These are phyloP conservation scores for Nymphalis polychloros DNA, from an alignment of 2,888 invertebrate species.

Conservation along the genomic window DNA sequence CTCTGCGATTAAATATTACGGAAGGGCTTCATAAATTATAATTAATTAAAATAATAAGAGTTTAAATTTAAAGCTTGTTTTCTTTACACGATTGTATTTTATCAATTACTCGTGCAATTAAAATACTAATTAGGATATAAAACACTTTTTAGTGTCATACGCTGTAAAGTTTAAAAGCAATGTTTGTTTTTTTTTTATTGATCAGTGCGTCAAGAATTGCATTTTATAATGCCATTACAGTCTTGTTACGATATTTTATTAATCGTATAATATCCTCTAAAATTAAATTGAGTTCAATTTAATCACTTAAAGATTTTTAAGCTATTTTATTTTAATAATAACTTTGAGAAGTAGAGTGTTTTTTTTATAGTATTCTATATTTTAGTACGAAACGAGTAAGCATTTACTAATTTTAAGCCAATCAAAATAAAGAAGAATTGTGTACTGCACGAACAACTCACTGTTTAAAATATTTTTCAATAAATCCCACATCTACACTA, in stretches of 20 bases:
- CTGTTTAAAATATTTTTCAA: not conserved
- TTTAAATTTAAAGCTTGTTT: not conserved
- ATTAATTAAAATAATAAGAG: not conserved
- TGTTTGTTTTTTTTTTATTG: not conserved
- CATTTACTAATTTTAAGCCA: no score
- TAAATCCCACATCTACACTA: not conserved
- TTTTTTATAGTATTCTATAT: no score
- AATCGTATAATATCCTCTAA: not conserved
- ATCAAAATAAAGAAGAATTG: no score
- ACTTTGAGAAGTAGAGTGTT: no score
- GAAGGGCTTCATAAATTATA: no score
- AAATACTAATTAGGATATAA: not conserved
- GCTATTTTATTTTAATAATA: no score
- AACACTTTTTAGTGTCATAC: not conserved
- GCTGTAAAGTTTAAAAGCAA: not conserved
- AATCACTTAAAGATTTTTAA: not conserved
- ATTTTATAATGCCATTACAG: not conserved
- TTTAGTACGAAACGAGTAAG: no score
- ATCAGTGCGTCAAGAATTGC: not conserved
- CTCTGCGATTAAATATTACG: no score
- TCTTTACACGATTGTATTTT: not conserved
- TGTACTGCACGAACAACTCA: no score
- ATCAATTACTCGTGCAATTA: not conserved
- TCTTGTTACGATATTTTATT: not conserved
- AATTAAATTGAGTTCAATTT: not conserved